These are phyloP conservation scores for Syngnathoides biaculeatus DNA, from an alignment of 2,113 vertebrate genomes.

Conservation along the genomic window DNA sequence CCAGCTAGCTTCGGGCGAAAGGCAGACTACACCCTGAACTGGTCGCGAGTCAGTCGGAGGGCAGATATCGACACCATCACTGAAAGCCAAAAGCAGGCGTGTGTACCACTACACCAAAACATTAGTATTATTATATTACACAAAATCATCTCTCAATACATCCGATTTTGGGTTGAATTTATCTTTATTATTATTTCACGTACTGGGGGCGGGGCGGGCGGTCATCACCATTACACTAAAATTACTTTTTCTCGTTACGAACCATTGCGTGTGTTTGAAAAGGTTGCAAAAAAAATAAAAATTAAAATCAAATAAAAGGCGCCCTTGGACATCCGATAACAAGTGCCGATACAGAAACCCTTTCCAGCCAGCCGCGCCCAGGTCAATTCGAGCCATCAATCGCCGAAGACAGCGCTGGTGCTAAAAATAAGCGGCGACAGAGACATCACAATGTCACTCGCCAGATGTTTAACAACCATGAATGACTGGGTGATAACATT, in stretches of 20 bases:
- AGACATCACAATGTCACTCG: slow-evolving; percentile 11
- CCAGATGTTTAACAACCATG: slow-evolving; percentile 4
- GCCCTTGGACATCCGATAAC: neutral
- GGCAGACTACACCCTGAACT: too few relatives aligned
- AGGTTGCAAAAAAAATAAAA: neutral
- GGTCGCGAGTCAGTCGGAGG: too few relatives aligned
- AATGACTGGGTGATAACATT: slow-evolving; percentile 44
- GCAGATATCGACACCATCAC: too few relatives aligned
- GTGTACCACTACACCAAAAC: too few relatives aligned
- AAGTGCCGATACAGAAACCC: neutral
- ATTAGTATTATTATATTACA: too few relatives aligned
- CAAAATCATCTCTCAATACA: too few relatives aligned
- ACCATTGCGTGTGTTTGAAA: neutral
- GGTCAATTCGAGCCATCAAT: neutral
- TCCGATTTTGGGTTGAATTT: neutral
- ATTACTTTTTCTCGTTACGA: neutral
- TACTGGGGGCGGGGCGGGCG: too few relatives aligned
- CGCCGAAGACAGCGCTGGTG: neutral
- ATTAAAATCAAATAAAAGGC: too few relatives aligned
- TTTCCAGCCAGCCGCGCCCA: neutral
- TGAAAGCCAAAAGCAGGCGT: too few relatives aligned
- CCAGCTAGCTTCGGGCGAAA: too few relatives aligned
- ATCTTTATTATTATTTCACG: neutral
- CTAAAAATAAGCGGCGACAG: slow-evolving; percentile 7
- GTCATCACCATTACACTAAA: neutral